Base-by-base conservation (phyloP, 2,888 invertebrate species). In the Cyrtodaria siliqua region DNA sequence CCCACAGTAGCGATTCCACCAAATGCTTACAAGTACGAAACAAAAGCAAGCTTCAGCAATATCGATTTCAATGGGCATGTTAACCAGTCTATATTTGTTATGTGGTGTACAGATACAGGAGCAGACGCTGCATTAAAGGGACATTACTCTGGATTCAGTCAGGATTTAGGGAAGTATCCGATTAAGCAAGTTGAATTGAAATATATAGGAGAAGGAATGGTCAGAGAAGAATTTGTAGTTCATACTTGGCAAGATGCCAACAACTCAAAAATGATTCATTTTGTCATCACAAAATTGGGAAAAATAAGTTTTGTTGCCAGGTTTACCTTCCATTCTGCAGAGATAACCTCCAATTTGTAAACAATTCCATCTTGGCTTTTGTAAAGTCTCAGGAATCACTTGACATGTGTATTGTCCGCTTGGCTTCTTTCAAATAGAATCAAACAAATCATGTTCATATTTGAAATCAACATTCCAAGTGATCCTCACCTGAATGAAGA, bases 21-120 rank as follows among this genome's bases (percentile, higher is more conserved):
- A 14, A 18, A 59, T 38, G 66, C 62, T 3, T 81, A 75, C 40
- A 63, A 52, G 14, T 78, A 50, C 40, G 49, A 61, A 29, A 33
- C 57, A 14, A 52, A 26, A 6, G 63, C 78, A 20, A 47, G 26
- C 42, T 72, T 60, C 33, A 75, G 75, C 75, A 77, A 81, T 63
- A 73, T 72, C 33, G 81, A 81, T 55, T 61, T 61, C 24, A 81
- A 81, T 33, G 74, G 69, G 24, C 81, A 81, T 56, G 81, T 81
- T 18, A 81, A 78, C 49, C 78, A 78, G 47, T 81, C 81, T 1
- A 61, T 78, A 16, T 81, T 72, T 57, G 66, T 81, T 0, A 81
- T 69, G 50, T 81, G 81, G 81, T 81, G 78, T 26, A 63, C 75
- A 2, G 81, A 81, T 66, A 69, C 75, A 12, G 81, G 81, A n/a